Conservation (phyloP, 2,797 vertebrate species). For the Denticeps clupeoides region DNA sequence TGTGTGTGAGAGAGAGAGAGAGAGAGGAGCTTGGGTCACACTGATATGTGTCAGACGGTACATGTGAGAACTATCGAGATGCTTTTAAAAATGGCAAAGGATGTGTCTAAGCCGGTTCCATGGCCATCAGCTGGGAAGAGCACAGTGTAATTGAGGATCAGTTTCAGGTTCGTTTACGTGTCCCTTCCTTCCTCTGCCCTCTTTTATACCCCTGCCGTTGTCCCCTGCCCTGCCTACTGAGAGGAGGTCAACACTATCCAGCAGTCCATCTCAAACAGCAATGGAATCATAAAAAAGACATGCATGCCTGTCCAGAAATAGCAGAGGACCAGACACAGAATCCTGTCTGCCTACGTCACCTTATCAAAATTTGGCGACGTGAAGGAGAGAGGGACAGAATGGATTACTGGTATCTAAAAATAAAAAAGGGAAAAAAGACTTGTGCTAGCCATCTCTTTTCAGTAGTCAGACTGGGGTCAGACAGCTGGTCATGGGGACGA, state of each 20-base stretch:
- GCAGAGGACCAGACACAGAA: constrained; percentile 46
- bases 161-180: constrained; percentile 45
- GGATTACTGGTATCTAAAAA: constrained; percentile 49
- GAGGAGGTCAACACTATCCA: constrained; percentile 30
- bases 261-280: constrained; percentile 29
- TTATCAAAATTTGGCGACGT: constrained; percentile 38
- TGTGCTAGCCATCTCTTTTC: constrained; percentile 28
- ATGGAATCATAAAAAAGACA: constrained; percentile 43
- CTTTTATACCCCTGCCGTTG: not conserved
- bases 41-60: constrained; percentile 1
- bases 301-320: constrained; percentile 45
- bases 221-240: not conserved
- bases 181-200: constrained; percentile 7
- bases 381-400: constrained; percentile 1
- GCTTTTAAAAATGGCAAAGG: constrained; percentile 8
- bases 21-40: no score
- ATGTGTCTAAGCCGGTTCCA: constrained; percentile 50
- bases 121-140: constrained; percentile 56
- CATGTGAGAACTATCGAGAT: constrained; percentile 3
- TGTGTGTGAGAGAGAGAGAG: no score
- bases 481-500: no score
- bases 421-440: constrained; percentile 47
- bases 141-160: constrained; percentile 50
- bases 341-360: constrained; percentile 45
- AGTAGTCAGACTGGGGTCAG: no score